These are phyloP conservation scores for Nematopogon swammerdamellus DNA, from an alignment of 2,888 invertebrate species.

Conservation along the genomic window DNA sequence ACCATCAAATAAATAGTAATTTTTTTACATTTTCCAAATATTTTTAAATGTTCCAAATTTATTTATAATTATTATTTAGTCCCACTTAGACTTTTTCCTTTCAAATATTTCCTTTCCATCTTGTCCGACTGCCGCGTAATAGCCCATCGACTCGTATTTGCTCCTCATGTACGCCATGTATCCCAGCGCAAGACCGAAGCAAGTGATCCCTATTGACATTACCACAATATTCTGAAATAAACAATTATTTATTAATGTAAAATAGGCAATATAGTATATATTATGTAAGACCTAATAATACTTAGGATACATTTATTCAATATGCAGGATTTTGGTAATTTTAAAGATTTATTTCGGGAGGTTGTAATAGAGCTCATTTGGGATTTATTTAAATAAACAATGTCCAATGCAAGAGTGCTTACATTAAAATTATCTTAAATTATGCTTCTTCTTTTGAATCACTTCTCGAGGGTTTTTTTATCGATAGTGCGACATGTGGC, in stretches of 20 bases:
- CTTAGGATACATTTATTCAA: not conserved
- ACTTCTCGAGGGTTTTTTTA: no score
- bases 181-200: slow-evolving; percentile 69
- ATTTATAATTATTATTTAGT: slow-evolving; percentile 25
- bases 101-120: slow-evolving; percentile 75
- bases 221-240: slow-evolving; percentile 78
- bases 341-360: not conserved
- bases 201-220: slow-evolving; percentile 78
- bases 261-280: not conserved
- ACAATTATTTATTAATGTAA: slow-evolving; percentile 13
- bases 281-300: not conserved
- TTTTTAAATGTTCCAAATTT: no score
- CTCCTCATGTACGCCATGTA: slow-evolving; percentile 85
- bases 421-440: no score
- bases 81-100: slow-evolving; percentile 78
- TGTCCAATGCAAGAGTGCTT: no score
- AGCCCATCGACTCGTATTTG: slow-evolving; percentile 75
- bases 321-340: not conserved
- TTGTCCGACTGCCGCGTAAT: slow-evolving; percentile 74
- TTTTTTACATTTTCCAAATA: no score
- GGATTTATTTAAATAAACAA: no score
- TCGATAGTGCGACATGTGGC: no score
- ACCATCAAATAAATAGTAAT: no score
- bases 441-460: no score
- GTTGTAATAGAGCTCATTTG: no score